Evolutionary conservation across 2,888 invertebrate genomes (phyloP).

Genomic region (Hypolimnas misippus): DNA sequence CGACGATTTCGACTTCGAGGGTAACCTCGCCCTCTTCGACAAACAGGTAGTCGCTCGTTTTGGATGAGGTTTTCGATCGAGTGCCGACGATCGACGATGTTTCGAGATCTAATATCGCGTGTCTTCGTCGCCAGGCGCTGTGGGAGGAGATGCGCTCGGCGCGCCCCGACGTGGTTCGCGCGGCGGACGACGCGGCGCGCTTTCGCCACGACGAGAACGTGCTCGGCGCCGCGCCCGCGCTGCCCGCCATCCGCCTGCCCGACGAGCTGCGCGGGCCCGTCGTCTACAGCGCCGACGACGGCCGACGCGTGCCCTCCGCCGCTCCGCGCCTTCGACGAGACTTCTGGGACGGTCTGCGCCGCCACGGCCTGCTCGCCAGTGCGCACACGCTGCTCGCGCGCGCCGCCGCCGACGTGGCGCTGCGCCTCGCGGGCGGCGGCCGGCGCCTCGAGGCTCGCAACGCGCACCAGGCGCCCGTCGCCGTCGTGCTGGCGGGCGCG

Average conservation of each 20-base stretch:
- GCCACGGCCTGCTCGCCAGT: constrained; percentile 80
- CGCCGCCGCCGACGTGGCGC: constrained; percentile 92
- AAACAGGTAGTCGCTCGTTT: constrained; percentile 73
- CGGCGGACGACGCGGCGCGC: constrained; percentile 66
- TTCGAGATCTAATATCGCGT: too few species aligned
- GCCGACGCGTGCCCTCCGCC: constrained; percentile 91
- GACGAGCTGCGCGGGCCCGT: constrained; percentile 73
- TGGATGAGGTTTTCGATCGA: too few species aligned
- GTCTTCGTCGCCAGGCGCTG: constrained; percentile 58
- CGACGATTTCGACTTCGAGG: constrained; percentile 97
- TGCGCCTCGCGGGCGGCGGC: constrained; percentile 90
- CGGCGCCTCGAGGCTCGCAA: constrained; percentile 93
- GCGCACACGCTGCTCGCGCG: constrained; percentile 91
- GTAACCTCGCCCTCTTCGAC: constrained; percentile 95
- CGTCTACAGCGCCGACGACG: constrained; percentile 91
- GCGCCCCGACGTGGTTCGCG: constrained; percentile 70
- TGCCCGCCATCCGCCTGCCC: constrained; percentile 87
- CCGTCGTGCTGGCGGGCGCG: constrained; percentile 89
- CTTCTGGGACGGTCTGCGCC: constrained; percentile 87
- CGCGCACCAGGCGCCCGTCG: constrained; percentile 93
- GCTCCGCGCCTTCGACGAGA: constrained; percentile 86
- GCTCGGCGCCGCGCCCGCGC: constrained; percentile 63
- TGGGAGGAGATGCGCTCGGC: constrained; percentile 68
- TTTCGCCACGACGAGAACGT: constrained; percentile 95
- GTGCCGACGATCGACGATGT: too few species aligned